phyloP scores from a whole-genome alignment of 2,888 invertebrate genomes.

The Drosophila lutescens region DNA sequence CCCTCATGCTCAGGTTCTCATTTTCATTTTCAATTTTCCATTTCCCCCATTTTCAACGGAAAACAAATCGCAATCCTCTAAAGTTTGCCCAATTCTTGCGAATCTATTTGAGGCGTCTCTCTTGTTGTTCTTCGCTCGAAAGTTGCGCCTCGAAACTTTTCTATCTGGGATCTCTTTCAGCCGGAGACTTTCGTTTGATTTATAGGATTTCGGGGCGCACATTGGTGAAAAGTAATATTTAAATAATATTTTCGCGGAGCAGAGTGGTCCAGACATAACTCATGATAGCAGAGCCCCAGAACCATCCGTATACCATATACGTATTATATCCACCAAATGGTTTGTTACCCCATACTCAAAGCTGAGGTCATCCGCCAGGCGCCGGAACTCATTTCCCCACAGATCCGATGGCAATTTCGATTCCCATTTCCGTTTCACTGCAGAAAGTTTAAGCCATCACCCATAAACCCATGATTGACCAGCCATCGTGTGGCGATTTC shows the following conservation, averaged over 20 bases:
- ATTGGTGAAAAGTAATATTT: slow-evolving; percentile 42
- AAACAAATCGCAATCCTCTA: slow-evolving; percentile 38
- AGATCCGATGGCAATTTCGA: slow-evolving; percentile 20
- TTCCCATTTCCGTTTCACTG: slow-evolving; percentile 7
- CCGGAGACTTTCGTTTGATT: slow-evolving; percentile 32
- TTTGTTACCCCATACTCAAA: background rate
- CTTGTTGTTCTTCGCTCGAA: slow-evolving; percentile 33
- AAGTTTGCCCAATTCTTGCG: slow-evolving; percentile 34
- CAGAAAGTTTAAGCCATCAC: slow-evolving; percentile 65
- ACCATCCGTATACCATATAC: background rate
- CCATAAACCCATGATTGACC: slow-evolving; percentile 71
- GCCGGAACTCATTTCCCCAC: slow-evolving; percentile 51
- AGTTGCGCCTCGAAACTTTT: slow-evolving; percentile 31
- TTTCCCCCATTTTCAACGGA: slow-evolving; percentile 19
- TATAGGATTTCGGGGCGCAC: slow-evolving; percentile 32
- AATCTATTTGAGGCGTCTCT: slow-evolving; percentile 28
- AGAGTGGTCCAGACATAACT: slow-evolving; percentile 14
- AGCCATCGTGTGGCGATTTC: slow-evolving; percentile 57
- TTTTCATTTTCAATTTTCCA: slow-evolving; percentile 36
- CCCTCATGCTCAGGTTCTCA: slow-evolving; percentile 19
- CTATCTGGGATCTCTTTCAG: slow-evolving; percentile 32
- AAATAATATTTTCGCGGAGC: slow-evolving; percentile 30
- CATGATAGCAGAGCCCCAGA: slow-evolving; percentile 14
- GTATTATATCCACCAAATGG: background rate
- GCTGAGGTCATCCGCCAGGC: slow-evolving; percentile 67